Evolutionary conservation across 1,140 invertebrate species (phyloP).

Genomic region (Drosophila bipectinata): DNA sequence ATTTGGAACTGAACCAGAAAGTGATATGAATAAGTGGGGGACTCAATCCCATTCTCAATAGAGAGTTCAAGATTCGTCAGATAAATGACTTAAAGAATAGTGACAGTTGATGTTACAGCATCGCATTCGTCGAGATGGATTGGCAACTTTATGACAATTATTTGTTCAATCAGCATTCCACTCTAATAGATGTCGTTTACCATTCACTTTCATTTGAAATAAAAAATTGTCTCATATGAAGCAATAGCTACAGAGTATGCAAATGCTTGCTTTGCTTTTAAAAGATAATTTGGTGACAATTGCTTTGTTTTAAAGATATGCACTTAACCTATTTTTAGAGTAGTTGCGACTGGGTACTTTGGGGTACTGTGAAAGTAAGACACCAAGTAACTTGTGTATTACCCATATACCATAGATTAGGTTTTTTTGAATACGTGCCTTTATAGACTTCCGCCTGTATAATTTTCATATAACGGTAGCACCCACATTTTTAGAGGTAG

Average conservation of each 20-base stretch:
- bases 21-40: too few species aligned
- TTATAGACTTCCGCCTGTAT: neutral
- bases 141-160: constrained; percentile 16
- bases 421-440: neutral
- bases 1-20: neutral
- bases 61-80: constrained; percentile 4
- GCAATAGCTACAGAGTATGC: neutral
- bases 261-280: neutral
- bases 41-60: constrained; percentile 1
- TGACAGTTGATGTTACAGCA: neutral
- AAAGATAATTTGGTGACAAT: constrained; percentile 1
- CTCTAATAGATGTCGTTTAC: constrained; percentile 26
- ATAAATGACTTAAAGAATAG: neutral
- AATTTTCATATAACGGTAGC: neutral
- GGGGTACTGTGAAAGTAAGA: too few species aligned
- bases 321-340: neutral
- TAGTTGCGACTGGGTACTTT: neutral
- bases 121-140: constrained; percentile 24
- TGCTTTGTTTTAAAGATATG: neutral
- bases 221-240: neutral
- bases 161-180: constrained; percentile 31
- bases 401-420: neutral
- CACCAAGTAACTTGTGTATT: neutral
- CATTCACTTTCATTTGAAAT: constrained; percentile 29
- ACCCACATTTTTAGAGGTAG: neutral